Percentiles rank a stretch among this genome's conserved stretches.
Evolutionary conservation across 2,797 vertebrate genomes (phyloP).

Genomic region (Acanthornis magna): DNA sequence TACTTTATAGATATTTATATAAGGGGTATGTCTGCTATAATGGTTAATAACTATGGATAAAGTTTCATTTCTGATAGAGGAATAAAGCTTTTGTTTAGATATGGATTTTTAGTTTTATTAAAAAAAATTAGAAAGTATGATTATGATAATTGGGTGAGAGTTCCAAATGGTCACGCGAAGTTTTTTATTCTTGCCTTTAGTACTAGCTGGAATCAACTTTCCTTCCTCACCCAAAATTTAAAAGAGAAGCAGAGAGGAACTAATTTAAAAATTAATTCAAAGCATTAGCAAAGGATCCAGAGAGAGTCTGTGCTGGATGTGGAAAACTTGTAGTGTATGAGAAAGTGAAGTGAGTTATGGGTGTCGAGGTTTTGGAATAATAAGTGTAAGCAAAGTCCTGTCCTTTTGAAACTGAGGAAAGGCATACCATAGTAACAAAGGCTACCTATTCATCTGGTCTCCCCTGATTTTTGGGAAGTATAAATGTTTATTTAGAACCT

Average conservation of each 20-base stretch:
- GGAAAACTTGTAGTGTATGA: neutral
- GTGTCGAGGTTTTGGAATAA: neutral
- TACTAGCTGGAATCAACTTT: neutral
- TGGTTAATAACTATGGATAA: conserved; percentile 69
- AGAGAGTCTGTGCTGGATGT: neutral
- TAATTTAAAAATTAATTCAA: conserved; percentile 29
- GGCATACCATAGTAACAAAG: neutral
- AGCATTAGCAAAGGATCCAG: neutral
- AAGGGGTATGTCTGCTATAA: conserved; percentile 61
- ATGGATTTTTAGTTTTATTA: conserved; percentile 68
- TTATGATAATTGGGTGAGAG: conserved; percentile 55
- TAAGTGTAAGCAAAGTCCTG: neutral
- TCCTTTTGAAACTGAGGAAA: neutral
- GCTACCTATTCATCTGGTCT: neutral
- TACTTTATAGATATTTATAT: conserved; percentile 77
- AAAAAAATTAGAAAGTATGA: conserved; percentile 60
- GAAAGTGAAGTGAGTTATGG: neutral
- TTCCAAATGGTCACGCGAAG: conserved; percentile 7
- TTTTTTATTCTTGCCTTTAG: conserved; percentile 36
- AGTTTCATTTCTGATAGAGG: conserved; percentile 62
- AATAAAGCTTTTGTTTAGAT: conserved; percentile 66
- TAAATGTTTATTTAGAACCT: neutral
- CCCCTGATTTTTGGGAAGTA: neutral
- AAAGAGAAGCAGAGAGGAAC: neutral
- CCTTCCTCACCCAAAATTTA: neutral